phyloP scores from a whole-genome alignment of 2,113 vertebrate species.

The Puntigrus tetrazona region DNA sequence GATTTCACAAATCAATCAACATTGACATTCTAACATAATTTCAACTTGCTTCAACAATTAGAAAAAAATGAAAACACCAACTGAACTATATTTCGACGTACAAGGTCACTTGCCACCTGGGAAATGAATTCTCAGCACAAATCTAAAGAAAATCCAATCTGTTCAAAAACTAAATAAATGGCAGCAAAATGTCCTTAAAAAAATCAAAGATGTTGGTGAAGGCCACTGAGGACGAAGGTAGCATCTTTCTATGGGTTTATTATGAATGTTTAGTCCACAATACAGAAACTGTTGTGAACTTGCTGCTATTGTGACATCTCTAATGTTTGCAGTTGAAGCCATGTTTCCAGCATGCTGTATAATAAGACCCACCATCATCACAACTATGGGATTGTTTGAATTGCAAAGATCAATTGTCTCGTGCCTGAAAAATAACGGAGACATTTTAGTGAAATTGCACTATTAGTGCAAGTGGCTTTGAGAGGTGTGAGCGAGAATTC shows the following conservation, averaged over 20 bases:
- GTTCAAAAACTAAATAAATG: neutral
- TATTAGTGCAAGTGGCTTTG: neutral
- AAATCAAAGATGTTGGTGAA: neutral
- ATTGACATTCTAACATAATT: neutral
- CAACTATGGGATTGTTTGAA: neutral
- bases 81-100: neutral
- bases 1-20: neutral
- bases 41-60: too few species aligned
- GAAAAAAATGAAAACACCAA: too few species aligned
- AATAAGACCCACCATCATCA: neutral
- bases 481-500: constrained; percentile 1
- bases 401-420: neutral
- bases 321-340: constrained; percentile 18
- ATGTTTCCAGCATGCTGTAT: neutral
- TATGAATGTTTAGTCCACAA: constrained; percentile 17
- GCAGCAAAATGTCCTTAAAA: neutral
- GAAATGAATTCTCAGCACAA: neutral
- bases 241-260: constrained; percentile 31
- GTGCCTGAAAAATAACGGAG: neutral
- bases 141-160: neutral
- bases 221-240: constrained; percentile 37
- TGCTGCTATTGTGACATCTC: neutral
- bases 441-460: neutral
- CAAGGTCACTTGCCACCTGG: neutral
- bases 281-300: constrained; percentile 20